Evolutionary conservation across 2,888 invertebrate genomes (phyloP).

Genomic region (Bruchidius siliquastri): DNA sequence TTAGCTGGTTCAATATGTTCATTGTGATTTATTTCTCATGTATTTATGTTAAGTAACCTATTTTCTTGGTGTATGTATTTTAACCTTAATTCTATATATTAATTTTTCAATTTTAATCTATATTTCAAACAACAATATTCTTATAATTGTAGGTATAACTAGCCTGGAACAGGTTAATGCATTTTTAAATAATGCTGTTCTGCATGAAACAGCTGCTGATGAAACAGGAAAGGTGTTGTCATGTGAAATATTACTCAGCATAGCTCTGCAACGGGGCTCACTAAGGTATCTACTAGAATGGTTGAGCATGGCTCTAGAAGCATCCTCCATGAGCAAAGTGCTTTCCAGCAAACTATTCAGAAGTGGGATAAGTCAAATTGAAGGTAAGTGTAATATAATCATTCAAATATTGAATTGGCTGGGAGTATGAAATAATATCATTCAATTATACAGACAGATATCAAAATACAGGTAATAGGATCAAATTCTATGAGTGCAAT

Average conservation of each 20-base stretch:
- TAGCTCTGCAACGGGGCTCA: constrained; percentile 58
- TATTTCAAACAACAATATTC: not conserved
- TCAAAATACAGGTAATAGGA: too few relatives aligned
- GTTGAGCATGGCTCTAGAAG: constrained; percentile 57
- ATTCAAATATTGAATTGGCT: too few relatives aligned
- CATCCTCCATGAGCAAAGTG: constrained; percentile 26
- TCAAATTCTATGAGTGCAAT: too few relatives aligned
- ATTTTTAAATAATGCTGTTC: constrained; percentile 52
- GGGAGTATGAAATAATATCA: too few relatives aligned
- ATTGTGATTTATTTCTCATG: too few relatives aligned
- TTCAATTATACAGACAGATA: too few relatives aligned
- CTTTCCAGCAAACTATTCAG: constrained; percentile 38
- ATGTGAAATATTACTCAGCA: constrained; percentile 52
- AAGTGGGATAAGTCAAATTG: constrained; percentile 35
- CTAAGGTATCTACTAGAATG: constrained; percentile 57
- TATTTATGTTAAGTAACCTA: too few relatives aligned
- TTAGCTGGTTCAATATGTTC: too few relatives aligned
- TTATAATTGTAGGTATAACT: constrained; percentile 39
- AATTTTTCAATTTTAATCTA: too few relatives aligned
- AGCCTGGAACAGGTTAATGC: constrained; percentile 52
- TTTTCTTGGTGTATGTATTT: too few relatives aligned
- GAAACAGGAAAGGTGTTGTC: constrained; percentile 44
- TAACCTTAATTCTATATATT: too few relatives aligned
- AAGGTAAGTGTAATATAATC: constrained; percentile 20
- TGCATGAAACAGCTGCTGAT: constrained; percentile 51